These are phyloP conservation scores for Alligator sinensis DNA, from an alignment of 2,113 vertebrate genomes.

Conservation along the genomic window DNA sequence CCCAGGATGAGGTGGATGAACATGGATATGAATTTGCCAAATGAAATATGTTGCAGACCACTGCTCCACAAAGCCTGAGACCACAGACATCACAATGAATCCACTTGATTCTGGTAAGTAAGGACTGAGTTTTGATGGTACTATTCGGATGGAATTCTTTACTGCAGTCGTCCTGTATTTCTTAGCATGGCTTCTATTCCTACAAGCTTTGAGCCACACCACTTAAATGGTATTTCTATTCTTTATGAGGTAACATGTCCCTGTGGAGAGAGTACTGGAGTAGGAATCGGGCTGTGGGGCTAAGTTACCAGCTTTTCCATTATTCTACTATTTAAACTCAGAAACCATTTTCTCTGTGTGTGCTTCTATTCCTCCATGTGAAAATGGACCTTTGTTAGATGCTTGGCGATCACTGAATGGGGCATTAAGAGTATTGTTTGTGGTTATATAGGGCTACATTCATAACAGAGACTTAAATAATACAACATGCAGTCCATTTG, in stretches of 20 bases:
- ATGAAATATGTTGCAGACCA: not conserved
- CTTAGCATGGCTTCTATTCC: not conserved
- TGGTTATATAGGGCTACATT: not conserved
- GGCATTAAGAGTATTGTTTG: not conserved
- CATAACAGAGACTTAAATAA: no score
- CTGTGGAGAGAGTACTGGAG: fast-evolving
- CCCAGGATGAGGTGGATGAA: not conserved
- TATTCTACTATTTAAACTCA: not conserved
- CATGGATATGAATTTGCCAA: not conserved
- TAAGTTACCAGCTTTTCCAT: not conserved
- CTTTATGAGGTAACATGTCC: not conserved
- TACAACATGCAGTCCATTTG: no score
- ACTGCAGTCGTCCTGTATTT: not conserved
- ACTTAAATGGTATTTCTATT: not conserved
- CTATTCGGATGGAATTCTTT: not conserved
- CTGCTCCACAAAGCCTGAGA: not conserved
- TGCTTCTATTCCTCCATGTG: not conserved
- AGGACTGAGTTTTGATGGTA: not conserved
- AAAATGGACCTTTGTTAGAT: not conserved
- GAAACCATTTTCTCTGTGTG: not conserved
- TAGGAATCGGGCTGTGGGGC: not conserved
- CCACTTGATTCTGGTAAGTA: slow-evolving; percentile 40
- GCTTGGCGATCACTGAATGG: not conserved
- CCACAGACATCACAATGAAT: not conserved
- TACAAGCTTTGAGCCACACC: not conserved